These are phyloP conservation scores for Arenaria interpres DNA, from an alignment of 2,113 vertebrate species.

Conservation along the genomic window DNA sequence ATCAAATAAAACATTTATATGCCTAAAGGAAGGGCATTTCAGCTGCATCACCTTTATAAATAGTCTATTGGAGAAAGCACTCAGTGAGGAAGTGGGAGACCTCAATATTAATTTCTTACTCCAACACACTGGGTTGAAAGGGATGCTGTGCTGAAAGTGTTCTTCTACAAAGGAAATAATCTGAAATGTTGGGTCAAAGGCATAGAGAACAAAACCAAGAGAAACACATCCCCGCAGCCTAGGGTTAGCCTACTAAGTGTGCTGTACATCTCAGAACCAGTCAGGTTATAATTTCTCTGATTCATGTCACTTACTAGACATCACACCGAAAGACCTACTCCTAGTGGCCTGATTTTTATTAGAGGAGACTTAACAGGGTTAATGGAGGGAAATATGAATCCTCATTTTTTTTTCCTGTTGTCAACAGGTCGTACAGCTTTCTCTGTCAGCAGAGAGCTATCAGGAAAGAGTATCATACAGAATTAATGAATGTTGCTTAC, in stretches of 20 bases:
- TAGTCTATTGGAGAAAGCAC: slow-evolving; percentile 27
- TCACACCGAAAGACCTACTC: neutral
- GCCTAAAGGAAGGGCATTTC: slow-evolving; percentile 46
- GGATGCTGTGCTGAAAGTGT: neutral
- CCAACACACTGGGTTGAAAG: neutral
- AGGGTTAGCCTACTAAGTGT: neutral
- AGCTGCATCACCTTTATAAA: slow-evolving; percentile 56
- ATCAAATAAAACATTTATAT: slow-evolving; percentile 62
- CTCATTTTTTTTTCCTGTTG: neutral
- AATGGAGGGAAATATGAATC: slow-evolving; percentile 18
- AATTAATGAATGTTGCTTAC: slow-evolving; percentile 19
- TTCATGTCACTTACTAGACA: neutral
- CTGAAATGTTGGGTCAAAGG: neutral
- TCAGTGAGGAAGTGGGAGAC: slow-evolving; percentile 50
- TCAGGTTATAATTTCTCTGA: neutral
- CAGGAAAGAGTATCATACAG: neutral
- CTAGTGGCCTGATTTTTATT: neutral
- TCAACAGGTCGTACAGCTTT: neutral
- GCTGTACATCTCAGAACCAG: neutral
- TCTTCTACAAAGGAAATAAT: neutral
- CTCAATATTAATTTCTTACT: slow-evolving; percentile 57
- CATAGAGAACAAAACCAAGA: neutral
- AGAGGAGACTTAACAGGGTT: neutral
- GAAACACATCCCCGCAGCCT: neutral
- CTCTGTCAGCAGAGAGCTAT: slow-evolving; percentile 30